These are phyloP conservation scores for Erythrolamprus reginae DNA, from an alignment of 2,113 vertebrate genomes.

Conservation along the genomic window DNA sequence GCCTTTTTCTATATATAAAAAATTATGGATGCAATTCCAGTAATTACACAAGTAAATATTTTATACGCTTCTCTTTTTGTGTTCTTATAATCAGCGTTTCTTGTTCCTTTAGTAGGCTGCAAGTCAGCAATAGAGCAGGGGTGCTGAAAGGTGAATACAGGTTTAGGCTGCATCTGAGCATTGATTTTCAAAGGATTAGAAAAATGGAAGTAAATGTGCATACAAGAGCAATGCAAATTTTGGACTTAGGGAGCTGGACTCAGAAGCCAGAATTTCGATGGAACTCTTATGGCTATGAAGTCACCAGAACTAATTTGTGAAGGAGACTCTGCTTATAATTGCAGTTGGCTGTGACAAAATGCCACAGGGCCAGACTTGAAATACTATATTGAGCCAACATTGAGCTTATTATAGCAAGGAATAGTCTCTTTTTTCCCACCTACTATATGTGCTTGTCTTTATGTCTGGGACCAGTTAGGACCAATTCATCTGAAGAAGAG, in stretches of 20 bases:
- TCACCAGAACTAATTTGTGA: not conserved
- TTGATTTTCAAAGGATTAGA: not conserved
- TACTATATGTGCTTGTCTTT: not conserved
- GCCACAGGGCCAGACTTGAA: not conserved
- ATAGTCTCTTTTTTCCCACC: not conserved
- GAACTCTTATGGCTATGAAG: not conserved
- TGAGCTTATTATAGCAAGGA: not conserved
- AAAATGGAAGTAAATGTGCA: not conserved
- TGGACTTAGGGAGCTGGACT: not conserved
- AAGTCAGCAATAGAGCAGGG: not conserved
- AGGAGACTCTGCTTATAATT: not conserved
- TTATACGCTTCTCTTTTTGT: not conserved
- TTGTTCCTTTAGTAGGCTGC: not conserved
- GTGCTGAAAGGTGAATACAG: not conserved
- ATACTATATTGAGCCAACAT: not conserved
- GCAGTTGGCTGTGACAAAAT: not conserved
- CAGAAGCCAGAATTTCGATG: not conserved
- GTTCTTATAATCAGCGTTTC: not conserved
- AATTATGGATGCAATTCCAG: not conserved
- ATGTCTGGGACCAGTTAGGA: not conserved
- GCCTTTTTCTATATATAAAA: not conserved
- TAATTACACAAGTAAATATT: slow-evolving; percentile 3
- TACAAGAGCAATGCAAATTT: not conserved
- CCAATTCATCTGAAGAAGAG: not conserved
- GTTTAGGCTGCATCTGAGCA: not conserved